Evolutionary conservation across 2,888 invertebrate genomes (phyloP).

Genomic region (Synanthedon formicaeformis): DNA sequence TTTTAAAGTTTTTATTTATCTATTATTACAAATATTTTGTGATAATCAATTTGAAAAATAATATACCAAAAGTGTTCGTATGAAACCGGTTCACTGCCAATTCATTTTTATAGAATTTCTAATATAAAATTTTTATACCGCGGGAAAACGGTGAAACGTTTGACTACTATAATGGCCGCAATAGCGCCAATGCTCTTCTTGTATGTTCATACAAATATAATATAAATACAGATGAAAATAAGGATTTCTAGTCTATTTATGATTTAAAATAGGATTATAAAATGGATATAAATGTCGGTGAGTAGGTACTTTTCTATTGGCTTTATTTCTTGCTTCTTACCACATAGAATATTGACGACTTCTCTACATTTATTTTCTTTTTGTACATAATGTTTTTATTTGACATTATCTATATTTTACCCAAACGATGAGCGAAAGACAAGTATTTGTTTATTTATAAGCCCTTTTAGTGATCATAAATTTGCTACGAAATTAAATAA

Average conservation of each 20-base stretch:
- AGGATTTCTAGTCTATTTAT: slow-evolving; percentile 26
- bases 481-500: too few species aligned
- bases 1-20: not conserved
- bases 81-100: not conserved
- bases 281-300: slow-evolving; percentile 66
- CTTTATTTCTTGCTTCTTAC: not conserved
- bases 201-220: slow-evolving; percentile 45
- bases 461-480: too few species aligned
- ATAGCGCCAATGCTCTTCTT: slow-evolving; percentile 65
- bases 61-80: not conserved
- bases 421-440: not conserved
- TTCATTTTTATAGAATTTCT: not conserved
- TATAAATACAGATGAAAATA: slow-evolving; percentile 38
- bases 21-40: not conserved
- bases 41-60: too few species aligned
- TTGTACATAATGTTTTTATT: not conserved
- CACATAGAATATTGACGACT: not conserved
- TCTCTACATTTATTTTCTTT: not conserved
- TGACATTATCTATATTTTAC: not conserved
- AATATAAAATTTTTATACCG: slow-evolving; percentile 26
- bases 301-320: slow-evolving; percentile 15
- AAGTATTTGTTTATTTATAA: too few species aligned
- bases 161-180: slow-evolving; percentile 67
- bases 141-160: slow-evolving; percentile 66
- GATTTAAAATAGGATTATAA: slow-evolving; percentile 38